phyloP scores from a whole-genome alignment of 92 coral and sea anemone species.

The Parazoanthus atlanticus region DNA sequence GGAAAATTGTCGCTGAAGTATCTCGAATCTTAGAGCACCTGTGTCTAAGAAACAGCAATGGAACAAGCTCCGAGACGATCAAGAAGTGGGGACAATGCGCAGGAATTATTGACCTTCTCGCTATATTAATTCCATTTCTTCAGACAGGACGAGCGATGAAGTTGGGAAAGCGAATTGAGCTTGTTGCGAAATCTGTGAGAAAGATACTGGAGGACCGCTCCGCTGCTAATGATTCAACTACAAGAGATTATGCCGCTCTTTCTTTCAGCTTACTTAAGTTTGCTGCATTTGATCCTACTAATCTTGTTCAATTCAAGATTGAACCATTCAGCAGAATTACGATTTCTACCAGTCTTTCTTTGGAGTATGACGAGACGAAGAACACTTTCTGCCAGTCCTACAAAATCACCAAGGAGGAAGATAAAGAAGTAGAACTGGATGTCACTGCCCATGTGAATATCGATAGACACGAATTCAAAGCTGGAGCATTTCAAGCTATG shows the following conservation, averaged over 20 bases:
- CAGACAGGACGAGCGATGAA: background rate
- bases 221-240: background rate
- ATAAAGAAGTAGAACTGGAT: background rate
- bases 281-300: slow-evolving; percentile 11
- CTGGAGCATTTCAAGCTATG: slow-evolving; percentile 12
- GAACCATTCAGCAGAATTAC: slow-evolving; percentile 4
- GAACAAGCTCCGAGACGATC: background rate
- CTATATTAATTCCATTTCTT: background rate
- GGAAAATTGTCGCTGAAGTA: background rate
- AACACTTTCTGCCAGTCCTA: background rate
- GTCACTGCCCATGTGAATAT: slow-evolving; percentile 4
- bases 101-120: background rate
- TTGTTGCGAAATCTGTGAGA: slow-evolving; percentile 9
- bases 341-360: background rate
- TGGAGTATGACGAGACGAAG: background rate
- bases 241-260: background rate
- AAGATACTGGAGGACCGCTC: background rate
- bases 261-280: background rate
- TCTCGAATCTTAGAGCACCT: background rate
- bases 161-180: background rate
- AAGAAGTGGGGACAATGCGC: background rate
- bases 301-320: background rate
- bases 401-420: background rate
- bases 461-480: background rate
- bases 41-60: background rate